Evolutionary conservation across 2,113 vertebrate species (phyloP), one percentile per base, ranked within the genome.

Genomic region (Alaudala cheleensis): DNA sequence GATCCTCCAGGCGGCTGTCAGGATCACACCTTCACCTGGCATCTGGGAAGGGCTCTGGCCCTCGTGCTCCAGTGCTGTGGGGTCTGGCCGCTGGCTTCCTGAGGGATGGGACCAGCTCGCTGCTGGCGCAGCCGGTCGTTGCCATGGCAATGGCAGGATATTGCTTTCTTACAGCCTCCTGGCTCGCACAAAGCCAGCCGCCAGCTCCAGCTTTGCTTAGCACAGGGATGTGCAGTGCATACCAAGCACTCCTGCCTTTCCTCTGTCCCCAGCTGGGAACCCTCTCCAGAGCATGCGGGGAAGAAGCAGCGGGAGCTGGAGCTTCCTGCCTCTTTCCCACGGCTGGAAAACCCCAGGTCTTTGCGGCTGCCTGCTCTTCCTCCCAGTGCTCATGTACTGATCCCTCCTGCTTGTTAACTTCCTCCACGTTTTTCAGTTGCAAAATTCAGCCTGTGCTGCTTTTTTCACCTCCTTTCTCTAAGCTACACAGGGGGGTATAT

Each of bases 151-250:
- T 88, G 96, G 91, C 94, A 97, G 97, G 97, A 97, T 97, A 95
- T 98, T 96, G 97, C 98, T 98, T 97, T 96, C 95, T 95, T 97
- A 17, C 91, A 97, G 92, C 96, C 91, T 97, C 85, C 96, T 90
- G 61, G 66, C 88, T 97, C 24, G 12, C 96, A 96, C 97, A 97
- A 97, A 98, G 97, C 91, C 97, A 95, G 96, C 96, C 79, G 67
- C 88, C 61, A 94, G 97, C 97, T 97, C 96, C 95, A 85, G 97
- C 96, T 96, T 92, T 94, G 93, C 97, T 97, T 64, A 57, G 96
- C 42, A 8, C 79, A 47, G 90, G 93, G 96, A 97, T 96, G 95
- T 91, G 95, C 78, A 14, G 72, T 2, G 98, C 97, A 97, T 98
- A 97, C 97, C 97, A 98, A 98, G 87, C 60, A 73, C 90, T 40